A percentile compares a stretch with the other conserved stretches of the same genome.
Conservation (phyloP, 2,797 vertebrate genomes). For the Remorina albescens region DNA sequence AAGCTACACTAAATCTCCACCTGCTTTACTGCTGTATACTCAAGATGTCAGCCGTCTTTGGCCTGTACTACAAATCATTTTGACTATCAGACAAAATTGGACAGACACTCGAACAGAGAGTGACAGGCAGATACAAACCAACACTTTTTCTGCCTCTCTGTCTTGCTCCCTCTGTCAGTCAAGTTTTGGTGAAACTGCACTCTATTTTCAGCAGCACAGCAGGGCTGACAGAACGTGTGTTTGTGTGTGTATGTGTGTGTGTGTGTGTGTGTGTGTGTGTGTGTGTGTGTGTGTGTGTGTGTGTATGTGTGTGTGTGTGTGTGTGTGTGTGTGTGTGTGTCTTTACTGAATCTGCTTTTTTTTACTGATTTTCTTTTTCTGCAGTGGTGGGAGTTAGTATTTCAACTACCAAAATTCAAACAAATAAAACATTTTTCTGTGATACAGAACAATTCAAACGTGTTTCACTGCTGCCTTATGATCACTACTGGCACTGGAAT, state of each 20-base stretch:
- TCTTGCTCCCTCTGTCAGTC: conserved; percentile 64
- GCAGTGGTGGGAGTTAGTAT: conserved; percentile 30
- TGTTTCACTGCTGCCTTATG: not conserved
- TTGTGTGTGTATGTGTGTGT: not conserved
- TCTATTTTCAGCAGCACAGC: conserved; percentile 57
- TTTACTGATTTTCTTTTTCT: conserved; percentile 44
- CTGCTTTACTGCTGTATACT: conserved; percentile 30
- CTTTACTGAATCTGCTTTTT: conserved; percentile 7
- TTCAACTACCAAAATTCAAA: conserved; percentile 30
- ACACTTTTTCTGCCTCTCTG: conserved; percentile 32
- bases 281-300: not conserved
- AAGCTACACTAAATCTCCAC: conserved; percentile 30
- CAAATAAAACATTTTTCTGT: conserved; percentile 3
- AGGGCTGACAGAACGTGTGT: conserved; percentile 22
- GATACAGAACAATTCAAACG: not conserved
- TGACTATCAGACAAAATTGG: conserved; percentile 67
- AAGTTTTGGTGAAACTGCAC: conserved; percentile 47
- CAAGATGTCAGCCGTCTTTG: conserved; percentile 44
- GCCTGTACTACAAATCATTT: conserved; percentile 56
- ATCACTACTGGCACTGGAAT: not conserved
- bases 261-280: not conserved
- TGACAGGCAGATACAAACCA: conserved; percentile 67
- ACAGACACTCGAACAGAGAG: conserved; percentile 64
- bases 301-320: not conserved
- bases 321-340: not conserved